Evolutionary conservation across 2,113 vertebrate species (phyloP).

Genomic region (Gopherus flavomarginatus): DNA sequence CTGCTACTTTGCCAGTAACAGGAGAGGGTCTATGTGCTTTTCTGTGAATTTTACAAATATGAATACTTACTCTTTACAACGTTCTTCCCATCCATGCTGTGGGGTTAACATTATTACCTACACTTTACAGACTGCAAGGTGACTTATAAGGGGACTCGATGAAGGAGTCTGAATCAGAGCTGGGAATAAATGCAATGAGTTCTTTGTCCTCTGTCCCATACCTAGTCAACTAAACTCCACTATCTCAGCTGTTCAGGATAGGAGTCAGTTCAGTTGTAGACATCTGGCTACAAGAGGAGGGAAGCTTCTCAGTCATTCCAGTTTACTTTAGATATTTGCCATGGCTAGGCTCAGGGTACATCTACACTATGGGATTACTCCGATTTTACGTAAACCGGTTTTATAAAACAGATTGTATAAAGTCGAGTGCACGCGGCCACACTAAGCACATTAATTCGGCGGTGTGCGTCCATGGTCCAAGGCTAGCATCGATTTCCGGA

Average conservation of each 20-base stretch:
- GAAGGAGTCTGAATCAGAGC: neutral
- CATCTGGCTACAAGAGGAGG: neutral
- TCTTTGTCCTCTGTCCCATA: neutral
- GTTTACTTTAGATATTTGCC: neutral
- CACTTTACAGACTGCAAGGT: neutral
- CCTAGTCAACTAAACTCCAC: neutral
- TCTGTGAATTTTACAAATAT: neutral
- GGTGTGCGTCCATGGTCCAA: too few relatives aligned
- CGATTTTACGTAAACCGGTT: too few relatives aligned
- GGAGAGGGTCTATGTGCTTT: neutral
- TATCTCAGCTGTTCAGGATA: neutral
- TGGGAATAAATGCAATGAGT: neutral
- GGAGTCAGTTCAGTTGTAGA: neutral
- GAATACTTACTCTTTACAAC: neutral
- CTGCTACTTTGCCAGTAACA: neutral
- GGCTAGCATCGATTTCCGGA: too few relatives aligned
- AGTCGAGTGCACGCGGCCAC: too few relatives aligned
- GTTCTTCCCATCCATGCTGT: neutral
- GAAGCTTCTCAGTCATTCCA: neutral
- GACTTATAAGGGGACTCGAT: neutral
- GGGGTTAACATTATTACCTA: neutral
- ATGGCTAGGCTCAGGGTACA: neutral
- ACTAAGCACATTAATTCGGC: too few relatives aligned
- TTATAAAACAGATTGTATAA: too few relatives aligned
- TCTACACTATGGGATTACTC: too few relatives aligned